Base-by-base conservation (phyloP, 2,113 vertebrate genomes). In the Chrysochloris asiatica region DNA sequence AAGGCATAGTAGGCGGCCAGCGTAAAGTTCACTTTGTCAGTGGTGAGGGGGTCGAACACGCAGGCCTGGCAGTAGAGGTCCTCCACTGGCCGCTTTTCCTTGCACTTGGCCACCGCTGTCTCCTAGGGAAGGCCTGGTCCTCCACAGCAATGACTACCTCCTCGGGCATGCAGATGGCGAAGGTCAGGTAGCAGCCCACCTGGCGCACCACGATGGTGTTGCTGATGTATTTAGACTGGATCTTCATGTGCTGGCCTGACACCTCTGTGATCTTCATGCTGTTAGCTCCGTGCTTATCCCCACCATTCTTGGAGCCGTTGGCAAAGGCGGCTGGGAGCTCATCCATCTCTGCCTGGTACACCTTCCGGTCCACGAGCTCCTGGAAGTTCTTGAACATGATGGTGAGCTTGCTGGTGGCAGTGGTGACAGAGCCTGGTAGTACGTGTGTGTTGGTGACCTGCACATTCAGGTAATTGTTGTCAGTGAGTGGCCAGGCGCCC, bases 311-410 rank as follows among this genome's bases (percentile, higher is more conserved):
- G 48, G 99, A 99, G 96, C 99, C 99, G 0, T 99, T 99, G 0
- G 97, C 98, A 0, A 99, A 99, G 2, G 99, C 99, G 0, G 99
- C 98, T 0, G 99, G 99, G 48, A 99, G 98, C 96, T 99, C 98
- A 0, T 99, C 99, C 22, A 98, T 99, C 97, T 99, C 99, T 0
- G 99, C 99, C 81, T 99, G 99, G 97, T 99, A 99, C 91, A 98
- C 99, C 86, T 99, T 99, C 98, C 99, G 99, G 54, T 99, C 99
- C 87, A 99, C 98, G 0, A 99, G 99, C 92, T 99, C 99, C 94
- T 99, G 99, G 97, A 99, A 99, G 94, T 98, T 99, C 98, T 99
- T 99, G 94, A 99, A 99, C 97, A 99, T 99, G 98, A 99, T 99
- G 72, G 99, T 99, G 94, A 99, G 98, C 99, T 99, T 99, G 98